These are phyloP conservation scores for Apamea anceps DNA, from an alignment of 2,888 invertebrate genomes.

Conservation along the genomic window DNA sequence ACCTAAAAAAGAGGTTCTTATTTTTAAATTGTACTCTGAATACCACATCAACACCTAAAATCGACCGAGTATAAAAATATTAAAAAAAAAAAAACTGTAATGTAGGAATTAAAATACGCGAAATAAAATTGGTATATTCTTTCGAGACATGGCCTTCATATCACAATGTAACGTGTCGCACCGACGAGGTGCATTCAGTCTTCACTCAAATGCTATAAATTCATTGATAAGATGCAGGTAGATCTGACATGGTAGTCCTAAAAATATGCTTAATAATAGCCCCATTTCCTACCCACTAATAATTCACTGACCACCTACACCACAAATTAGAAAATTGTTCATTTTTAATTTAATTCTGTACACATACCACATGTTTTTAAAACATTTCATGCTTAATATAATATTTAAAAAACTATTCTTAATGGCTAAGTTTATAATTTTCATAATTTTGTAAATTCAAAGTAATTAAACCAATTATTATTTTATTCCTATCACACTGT, in stretches of 20 bases:
- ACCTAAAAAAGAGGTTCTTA: conserved; percentile 4
- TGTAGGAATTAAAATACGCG: conserved; percentile 8
- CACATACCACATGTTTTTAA: neutral
- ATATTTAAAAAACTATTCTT: conserved; percentile 28
- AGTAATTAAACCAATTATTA: conserved; percentile 21
- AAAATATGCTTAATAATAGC: conserved; percentile 20
- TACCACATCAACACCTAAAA: neutral
- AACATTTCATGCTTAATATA: conserved; percentile 14
- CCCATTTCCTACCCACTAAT: conserved; percentile 44
- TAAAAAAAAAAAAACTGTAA: neutral
- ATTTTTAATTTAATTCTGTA: conserved; percentile 18
- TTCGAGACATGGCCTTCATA: conserved; percentile 56
- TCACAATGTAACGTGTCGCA: conserved; percentile 52
- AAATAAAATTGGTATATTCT: conserved; percentile 23
- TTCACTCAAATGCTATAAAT: conserved; percentile 51
- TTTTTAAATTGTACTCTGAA: conserved; percentile 8
- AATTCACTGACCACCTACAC: conserved; percentile 42
- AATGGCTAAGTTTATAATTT: conserved; percentile 28
- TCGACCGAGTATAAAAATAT: neutral
- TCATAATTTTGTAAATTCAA: conserved; percentile 27
- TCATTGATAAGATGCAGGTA: conserved; percentile 26
- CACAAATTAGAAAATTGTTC: conserved; percentile 7
- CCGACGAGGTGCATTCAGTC: conserved; percentile 55
- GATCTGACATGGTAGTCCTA: conserved; percentile 15
- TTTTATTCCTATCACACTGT: conserved; percentile 17